Percentiles rank a stretch among this genome's conserved stretches.
Evolutionary conservation across 2,797 vertebrate species (phyloP).

Genomic region (Balearica regulorum): DNA sequence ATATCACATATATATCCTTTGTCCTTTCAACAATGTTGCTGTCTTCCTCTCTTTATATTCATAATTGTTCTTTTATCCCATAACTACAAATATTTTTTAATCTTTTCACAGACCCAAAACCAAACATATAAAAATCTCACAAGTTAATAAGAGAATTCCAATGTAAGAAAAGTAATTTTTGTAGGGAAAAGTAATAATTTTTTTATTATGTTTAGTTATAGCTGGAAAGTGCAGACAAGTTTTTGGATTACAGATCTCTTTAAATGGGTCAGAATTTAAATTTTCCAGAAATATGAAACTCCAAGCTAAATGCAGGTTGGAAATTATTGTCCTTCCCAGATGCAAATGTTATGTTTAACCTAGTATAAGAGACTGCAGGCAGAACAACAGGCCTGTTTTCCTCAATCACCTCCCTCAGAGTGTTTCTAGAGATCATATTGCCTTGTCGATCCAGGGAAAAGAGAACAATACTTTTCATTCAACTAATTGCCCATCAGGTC

Average conservation of each 20-base stretch:
- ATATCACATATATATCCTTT: background rate
- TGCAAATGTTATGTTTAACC: background rate
- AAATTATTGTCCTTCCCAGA: background rate
- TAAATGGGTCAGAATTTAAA: background rate
- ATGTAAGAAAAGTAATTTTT: background rate
- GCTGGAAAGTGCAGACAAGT: background rate
- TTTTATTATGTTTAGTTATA: background rate
- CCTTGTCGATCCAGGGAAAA: background rate
- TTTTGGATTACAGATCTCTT: background rate
- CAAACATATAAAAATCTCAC: background rate
- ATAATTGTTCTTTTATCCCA: background rate
- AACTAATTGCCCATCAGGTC: background rate
- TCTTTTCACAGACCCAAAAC: background rate
- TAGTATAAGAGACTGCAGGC: background rate
- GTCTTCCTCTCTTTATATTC: background rate
- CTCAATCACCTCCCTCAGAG: background rate
- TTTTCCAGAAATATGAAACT: background rate
- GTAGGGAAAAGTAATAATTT: background rate
- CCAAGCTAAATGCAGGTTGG: background rate
- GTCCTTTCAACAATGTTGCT: background rate
- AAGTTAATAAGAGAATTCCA: background rate
- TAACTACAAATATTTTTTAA: background rate
- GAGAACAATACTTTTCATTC: background rate
- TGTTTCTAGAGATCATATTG: background rate
- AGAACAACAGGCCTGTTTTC: background rate